phyloP scores from a whole-genome alignment of 1,140 invertebrate genomes.

The silkworm (Bombyx mori) region DNA sequence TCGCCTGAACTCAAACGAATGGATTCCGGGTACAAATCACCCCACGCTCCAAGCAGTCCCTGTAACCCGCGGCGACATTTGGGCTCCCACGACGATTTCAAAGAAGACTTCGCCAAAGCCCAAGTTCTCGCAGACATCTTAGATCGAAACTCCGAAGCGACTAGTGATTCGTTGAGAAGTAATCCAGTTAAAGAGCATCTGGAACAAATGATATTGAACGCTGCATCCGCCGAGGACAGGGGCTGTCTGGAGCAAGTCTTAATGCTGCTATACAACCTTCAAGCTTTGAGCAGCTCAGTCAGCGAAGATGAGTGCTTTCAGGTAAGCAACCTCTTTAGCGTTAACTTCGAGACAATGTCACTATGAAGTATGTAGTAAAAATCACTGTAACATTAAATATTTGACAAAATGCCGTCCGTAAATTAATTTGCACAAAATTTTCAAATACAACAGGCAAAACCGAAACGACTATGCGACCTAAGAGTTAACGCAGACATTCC shows the following conservation, averaged over 20 bases:
- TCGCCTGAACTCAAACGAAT: constrained; percentile 69
- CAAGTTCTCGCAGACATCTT: constrained; percentile 54
- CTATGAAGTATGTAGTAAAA: background rate
- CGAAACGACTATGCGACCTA: constrained; percentile 55
- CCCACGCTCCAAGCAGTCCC: constrained; percentile 56
- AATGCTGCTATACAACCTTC: constrained; percentile 71
- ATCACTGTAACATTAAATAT: constrained; percentile 1
- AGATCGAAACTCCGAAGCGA: constrained; percentile 52
- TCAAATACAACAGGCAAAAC: constrained; percentile 47
- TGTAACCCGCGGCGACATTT: constrained; percentile 50
- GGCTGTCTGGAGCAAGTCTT: constrained; percentile 72
- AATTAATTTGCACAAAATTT: constrained; percentile 16
- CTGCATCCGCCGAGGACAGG: constrained; percentile 69
- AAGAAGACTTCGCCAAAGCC: constrained; percentile 59
- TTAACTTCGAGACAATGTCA: background rate
- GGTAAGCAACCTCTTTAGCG: constrained; percentile 26
- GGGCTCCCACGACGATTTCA: constrained; percentile 53
- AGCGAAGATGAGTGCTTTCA: constrained; percentile 66
- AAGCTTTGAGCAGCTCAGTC: constrained; percentile 68
- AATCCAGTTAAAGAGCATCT: constrained; percentile 61
- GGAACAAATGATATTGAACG: constrained; percentile 63
- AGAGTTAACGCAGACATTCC: constrained; percentile 48
- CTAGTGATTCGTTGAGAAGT: constrained; percentile 57
- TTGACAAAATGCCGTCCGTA: constrained; percentile 6
- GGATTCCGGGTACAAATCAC: constrained; percentile 70